Base-by-base conservation (phyloP, 1,140 invertebrate genomes). In the Nautilus pompilius region DNA sequence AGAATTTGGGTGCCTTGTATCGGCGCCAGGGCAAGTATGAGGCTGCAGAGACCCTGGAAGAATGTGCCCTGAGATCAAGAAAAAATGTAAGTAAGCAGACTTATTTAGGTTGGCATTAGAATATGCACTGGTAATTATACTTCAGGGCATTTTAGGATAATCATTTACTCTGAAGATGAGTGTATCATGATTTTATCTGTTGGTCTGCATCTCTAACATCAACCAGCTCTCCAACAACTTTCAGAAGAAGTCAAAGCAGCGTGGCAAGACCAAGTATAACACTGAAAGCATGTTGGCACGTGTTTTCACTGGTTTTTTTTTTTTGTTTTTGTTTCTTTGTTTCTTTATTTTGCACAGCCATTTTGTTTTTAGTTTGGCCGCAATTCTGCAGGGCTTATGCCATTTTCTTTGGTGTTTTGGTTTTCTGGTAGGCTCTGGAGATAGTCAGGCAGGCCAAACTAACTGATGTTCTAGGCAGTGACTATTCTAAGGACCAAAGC, bases 21-120 rank as follows among this genome's bases (percentile, higher is more conserved):
- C 87, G 97, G 76, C 88, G 96, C 69, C 96, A 99, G 85, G 96
- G 96, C 62, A 98, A 98, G 85, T 99, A 97, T 84, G 96, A 99
- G 82, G 97, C 97, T 6, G 97, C 97, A 20, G 96, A 99, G 82
- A 98, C 95, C 0, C 86, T 99, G 17, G 97, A 99, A 82, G 96
- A 99, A 85, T 98, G 95, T 86, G 79, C 79, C 41, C 71, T 76
- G 63, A 69, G 76, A 58, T 78, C 80, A 54, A 80, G 78, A 66
- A 80, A 80, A 74, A 80, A 74, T 71, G 80, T 82, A 72, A 79
- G 80, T 80, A 17, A 28, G n/a, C n/a, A n/a, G n/a, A n/a, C n/a
- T n/a, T n/a, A n/a, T n/a, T n/a, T n/a, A n/a, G n/a, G n/a, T n/a
- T n/a, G n/a, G n/a, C n/a, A n/a, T n/a, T n/a, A n/a, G n/a, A n/a